Evolutionary conservation across 2,888 invertebrate species (phyloP), one percentile per base, ranked within the genome.

Genomic region (Eupithecia insigniata): DNA sequence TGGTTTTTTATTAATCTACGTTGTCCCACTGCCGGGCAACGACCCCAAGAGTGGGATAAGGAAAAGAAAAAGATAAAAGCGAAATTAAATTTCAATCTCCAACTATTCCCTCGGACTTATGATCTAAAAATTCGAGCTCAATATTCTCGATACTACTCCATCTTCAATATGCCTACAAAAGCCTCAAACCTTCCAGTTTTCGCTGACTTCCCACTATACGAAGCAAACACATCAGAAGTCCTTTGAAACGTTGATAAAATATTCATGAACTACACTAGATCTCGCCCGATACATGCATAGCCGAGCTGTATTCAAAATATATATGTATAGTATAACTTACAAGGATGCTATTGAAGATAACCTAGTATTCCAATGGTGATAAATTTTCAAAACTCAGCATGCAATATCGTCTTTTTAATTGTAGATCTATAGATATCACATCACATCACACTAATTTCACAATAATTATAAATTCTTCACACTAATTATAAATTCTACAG

Each of bases 221-320:
- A 60, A 73, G 73, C 79, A 81, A 80, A 82, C 82, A 82, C 58
- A 77, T 70, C 69, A 69, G 72, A 75, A 76, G 72, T 76, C 82
- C 84, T 88, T 86, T 84, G 86, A 85, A 77, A 79, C 75, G 82
- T 80, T 85, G 81, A 84, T 89, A 78, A 87, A 82, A 85, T 89
- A 89, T 89, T 88, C 87, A 88, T 87, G 85, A 84, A 76, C n/a
- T 39, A 62, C 32, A 62, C 61, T 34, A 1, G 60, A 30, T 60
- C 60, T 60, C 18, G 55, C 12, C 0, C 55, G 55, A 55, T 55
- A 55, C 26, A 26, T 55, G 26, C 26, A 55, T 5, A 26, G 51
- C 10, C 10, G 22, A 26, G 26, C 26, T 26, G 55, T 26, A 12
- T 26, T 12, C 12, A 55, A 55, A 26, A 55, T 14, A 55, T 4